These are phyloP conservation scores for Delia radicum DNA, from an alignment of 1,140 invertebrate genomes.

Conservation along the genomic window DNA sequence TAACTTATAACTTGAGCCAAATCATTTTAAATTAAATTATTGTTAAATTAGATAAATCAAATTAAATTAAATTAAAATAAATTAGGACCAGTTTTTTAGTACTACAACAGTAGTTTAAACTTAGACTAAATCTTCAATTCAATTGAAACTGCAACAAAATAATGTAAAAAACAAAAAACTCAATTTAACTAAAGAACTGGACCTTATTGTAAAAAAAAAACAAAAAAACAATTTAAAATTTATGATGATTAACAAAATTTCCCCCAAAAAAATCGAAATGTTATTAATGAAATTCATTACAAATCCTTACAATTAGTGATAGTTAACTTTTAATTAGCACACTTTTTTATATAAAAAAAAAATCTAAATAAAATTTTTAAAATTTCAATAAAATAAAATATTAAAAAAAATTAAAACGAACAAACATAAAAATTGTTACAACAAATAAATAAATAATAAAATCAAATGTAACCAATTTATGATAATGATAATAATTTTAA, in stretches of 20 bases:
- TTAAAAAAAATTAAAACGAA: background rate
- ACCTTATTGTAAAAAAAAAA: background rate
- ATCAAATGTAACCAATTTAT: constrained; percentile 14
- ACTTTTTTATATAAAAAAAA: constrained; percentile 27
- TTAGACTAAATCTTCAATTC: background rate
- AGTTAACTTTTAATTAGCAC: constrained; percentile 25
- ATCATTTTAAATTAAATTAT: background rate
- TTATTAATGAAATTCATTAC: background rate
- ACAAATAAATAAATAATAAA: background rate
- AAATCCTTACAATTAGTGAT: background rate
- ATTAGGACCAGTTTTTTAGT: constrained; percentile 2
- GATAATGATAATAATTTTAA: constrained; percentile 22
- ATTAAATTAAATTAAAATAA: background rate
- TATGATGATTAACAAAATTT: background rate
- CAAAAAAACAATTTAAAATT: background rate
- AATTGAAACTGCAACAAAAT: background rate
- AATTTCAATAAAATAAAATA: background rate
- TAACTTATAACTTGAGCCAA: constrained; percentile 51
- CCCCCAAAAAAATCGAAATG: background rate
- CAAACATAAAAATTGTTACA: background rate
- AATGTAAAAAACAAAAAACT: background rate
- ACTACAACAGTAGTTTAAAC: no score
- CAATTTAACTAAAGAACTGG: background rate
- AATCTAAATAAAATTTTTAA: background rate
- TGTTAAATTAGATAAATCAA: constrained; percentile 12